Evolutionary conservation across 2,113 vertebrate genomes (phyloP).

Genomic region (Sus scrofa): DNA sequence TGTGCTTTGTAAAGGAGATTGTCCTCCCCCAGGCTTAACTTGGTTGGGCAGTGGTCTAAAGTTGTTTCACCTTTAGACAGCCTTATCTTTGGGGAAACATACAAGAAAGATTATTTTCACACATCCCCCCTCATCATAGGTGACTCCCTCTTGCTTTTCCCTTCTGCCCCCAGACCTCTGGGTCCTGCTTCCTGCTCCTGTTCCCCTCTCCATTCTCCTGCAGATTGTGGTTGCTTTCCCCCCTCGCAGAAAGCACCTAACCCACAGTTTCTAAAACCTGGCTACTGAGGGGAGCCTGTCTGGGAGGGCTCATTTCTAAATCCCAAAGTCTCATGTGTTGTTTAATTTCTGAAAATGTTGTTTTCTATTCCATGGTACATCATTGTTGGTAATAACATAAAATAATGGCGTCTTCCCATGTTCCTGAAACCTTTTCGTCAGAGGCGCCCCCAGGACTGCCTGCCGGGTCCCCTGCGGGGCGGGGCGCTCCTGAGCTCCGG

Average conservation of each 20-base stretch:
- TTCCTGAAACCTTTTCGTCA: background rate
- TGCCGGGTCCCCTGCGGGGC: background rate
- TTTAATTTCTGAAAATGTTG: constrained; percentile 34
- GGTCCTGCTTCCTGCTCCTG: background rate
- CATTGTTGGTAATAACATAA: background rate
- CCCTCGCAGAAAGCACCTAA: background rate
- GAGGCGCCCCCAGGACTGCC: background rate
- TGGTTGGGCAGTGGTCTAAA: constrained; percentile 90
- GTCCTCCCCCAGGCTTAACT: constrained; percentile 89
- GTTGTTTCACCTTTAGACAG: constrained; percentile 86
- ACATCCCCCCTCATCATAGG: background rate
- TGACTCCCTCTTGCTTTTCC: background rate
- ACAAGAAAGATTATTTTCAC: constrained; percentile 38
- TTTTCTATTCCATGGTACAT: background rate
- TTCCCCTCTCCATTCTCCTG: background rate
- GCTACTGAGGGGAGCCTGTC: background rate
- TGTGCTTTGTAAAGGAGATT: constrained; percentile 74
- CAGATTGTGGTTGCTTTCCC: background rate
- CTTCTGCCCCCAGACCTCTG: background rate
- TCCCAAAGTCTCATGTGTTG: background rate
- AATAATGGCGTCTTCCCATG: background rate
- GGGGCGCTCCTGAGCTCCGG: background rate
- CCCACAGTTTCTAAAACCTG: background rate
- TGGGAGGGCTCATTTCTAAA: background rate
- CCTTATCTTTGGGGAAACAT: constrained; percentile 87